These are phyloP conservation scores for Lasioglossum zephyrum DNA, from an alignment of 2,888 invertebrate species.

Conservation along the genomic window DNA sequence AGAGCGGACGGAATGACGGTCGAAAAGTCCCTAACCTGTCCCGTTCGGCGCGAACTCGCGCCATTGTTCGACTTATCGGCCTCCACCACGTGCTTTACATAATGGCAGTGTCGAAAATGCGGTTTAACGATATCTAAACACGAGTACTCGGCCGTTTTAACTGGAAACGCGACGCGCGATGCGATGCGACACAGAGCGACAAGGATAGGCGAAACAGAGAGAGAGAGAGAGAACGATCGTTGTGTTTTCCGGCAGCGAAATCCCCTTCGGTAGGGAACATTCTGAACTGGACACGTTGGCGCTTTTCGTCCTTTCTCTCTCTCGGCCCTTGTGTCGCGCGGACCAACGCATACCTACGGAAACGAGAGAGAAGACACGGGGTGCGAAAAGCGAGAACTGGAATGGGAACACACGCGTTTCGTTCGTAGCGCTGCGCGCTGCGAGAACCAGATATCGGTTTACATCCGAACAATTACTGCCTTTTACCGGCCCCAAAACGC, in stretches of 20 bases:
- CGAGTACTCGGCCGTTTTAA: conserved; percentile 76
- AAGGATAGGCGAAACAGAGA: neutral
- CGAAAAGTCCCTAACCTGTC: conserved; percentile 51
- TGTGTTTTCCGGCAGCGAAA: conserved; percentile 64
- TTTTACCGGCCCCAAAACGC: conserved; percentile 73
- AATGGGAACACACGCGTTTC: conserved; percentile 44
- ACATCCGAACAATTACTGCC: conserved; percentile 79
- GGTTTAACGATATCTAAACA: conserved; percentile 83
- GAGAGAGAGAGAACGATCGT: conserved; percentile 33
- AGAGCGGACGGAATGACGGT: conserved; percentile 22
- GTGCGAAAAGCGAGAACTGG: conserved; percentile 42
- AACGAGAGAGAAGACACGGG: conserved; percentile 22
- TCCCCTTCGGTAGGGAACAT: conserved; percentile 63
- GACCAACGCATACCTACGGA: conserved; percentile 4
- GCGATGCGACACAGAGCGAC: conserved; percentile 24
- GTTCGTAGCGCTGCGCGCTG: conserved; percentile 73
- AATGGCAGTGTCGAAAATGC: conserved; percentile 82
- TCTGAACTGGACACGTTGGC: conserved; percentile 60
- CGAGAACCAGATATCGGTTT: conserved; percentile 79
- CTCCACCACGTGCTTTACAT: conserved; percentile 82
- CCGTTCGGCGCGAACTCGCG: conserved; percentile 42
- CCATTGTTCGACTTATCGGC: conserved; percentile 83
- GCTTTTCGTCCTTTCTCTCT: conserved; percentile 7
- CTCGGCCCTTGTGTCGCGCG: neutral
- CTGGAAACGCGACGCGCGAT: conserved; percentile 50